phyloP scores from a whole-genome alignment of 92 coral and sea anemone species.

The Diadumene lineata region DNA sequence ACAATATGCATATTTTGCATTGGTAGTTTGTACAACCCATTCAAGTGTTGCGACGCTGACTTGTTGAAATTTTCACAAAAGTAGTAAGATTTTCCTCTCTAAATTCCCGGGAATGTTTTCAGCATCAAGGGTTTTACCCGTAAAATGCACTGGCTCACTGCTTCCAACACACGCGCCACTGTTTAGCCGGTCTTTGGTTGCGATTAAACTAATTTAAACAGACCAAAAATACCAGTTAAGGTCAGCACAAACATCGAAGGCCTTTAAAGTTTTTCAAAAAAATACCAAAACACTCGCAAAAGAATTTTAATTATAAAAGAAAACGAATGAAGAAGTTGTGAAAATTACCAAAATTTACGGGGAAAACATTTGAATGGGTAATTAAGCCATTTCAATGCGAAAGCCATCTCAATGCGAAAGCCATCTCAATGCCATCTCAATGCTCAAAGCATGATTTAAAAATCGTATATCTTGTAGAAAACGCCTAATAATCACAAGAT shows the following conservation, averaged over 20 bases:
- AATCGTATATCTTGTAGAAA: background rate
- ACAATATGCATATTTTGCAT: background rate
- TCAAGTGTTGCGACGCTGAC: background rate
- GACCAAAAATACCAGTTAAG: slow-evolving; percentile 28
- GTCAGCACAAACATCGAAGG: slow-evolving; percentile 26
- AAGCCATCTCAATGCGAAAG: background rate
- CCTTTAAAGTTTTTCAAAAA: slow-evolving; percentile 29
- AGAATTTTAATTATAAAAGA: too few species aligned
- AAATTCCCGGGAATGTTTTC: slow-evolving; percentile 17
- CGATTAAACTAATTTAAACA: slow-evolving; percentile 17
- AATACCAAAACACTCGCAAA: background rate
- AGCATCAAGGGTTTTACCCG: slow-evolving; percentile 36
- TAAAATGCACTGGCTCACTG: slow-evolving; percentile 18
- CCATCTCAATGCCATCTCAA: background rate
- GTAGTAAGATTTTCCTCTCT: slow-evolving; percentile 3
- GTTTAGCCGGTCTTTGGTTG: slow-evolving; percentile 36
- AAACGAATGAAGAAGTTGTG: too few species aligned
- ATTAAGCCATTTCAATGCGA: background rate
- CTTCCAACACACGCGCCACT: slow-evolving; percentile 22
- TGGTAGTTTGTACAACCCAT: background rate
- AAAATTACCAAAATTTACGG: too few species aligned
- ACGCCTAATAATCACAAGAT: background rate
- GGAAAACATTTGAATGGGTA: background rate
- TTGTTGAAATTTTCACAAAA: background rate
- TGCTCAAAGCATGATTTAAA: too few species aligned